Percentiles rank a stretch among this genome's conserved stretches.
Conservation (phyloP, 1,140 invertebrate species). For the Anagrus nilaparvatae region DNA sequence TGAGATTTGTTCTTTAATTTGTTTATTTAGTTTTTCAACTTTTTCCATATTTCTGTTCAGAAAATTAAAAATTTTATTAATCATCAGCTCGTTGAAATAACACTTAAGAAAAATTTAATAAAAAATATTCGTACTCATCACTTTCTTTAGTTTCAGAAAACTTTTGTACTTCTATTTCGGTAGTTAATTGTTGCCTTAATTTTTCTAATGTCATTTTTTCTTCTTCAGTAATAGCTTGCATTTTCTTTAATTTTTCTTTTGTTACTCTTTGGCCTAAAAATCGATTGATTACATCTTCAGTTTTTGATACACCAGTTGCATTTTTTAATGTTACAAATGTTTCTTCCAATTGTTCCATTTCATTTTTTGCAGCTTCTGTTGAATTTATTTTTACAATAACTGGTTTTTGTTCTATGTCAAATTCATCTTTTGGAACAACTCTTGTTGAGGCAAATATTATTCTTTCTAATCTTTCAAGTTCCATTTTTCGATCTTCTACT, state of each 20-base stretch:
- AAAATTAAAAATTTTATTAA: no score
- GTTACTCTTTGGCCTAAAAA: slow-evolving; percentile 63
- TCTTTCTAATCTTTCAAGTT: slow-evolving; percentile 60
- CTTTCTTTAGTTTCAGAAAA: slow-evolving; percentile 69
- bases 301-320: slow-evolving; percentile 62
- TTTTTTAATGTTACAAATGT: slow-evolving; percentile 61
- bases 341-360: slow-evolving; percentile 49
- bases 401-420: slow-evolving; percentile 12
- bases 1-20: slow-evolving; percentile 42
- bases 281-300: slow-evolving; percentile 60
- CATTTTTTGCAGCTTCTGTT: slow-evolving; percentile 23
- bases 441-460: slow-evolving; percentile 48
- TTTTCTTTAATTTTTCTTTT: slow-evolving; percentile 52
- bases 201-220: slow-evolving; percentile 62
- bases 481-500: slow-evolving; percentile 55
- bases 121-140: slow-evolving; percentile 52
- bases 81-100: not conserved
- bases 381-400: not conserved
- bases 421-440: slow-evolving; percentile 20
- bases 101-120: not conserved
- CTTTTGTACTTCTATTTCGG: slow-evolving; percentile 63
- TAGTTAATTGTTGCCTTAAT: slow-evolving; percentile 53
- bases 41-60: slow-evolving; percentile 54
- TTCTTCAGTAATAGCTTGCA: slow-evolving; percentile 57
- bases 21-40: slow-evolving; percentile 47